These are phyloP conservation scores for Plectrocnemia conspersa DNA, from an alignment of 1,140 invertebrate species.

Conservation along the genomic window DNA sequence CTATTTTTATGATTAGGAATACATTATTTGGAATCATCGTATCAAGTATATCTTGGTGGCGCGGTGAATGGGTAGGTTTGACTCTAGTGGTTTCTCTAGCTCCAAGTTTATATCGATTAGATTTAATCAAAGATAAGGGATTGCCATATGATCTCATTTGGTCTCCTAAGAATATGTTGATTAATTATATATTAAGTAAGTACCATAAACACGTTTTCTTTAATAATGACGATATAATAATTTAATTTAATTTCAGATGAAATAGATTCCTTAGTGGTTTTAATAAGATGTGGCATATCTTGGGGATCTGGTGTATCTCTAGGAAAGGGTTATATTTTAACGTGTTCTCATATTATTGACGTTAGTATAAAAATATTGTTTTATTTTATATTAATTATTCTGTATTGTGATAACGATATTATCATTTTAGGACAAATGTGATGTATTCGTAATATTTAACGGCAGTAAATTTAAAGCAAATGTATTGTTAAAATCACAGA, in stretches of 20 bases:
- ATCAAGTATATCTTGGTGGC: conserved; percentile 56
- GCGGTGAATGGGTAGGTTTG: conserved; percentile 58
- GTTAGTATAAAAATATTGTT: conserved; percentile 39
- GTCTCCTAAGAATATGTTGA: background rate
- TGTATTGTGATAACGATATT: background rate
- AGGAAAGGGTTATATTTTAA: conserved; percentile 51
- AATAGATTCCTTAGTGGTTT: conserved; percentile 48
- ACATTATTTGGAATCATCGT: conserved; percentile 53
- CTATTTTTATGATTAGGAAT: conserved; percentile 32
- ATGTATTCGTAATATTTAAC: too few relatives aligned
- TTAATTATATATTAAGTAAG: conserved; percentile 9
- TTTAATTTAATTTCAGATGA: conserved; percentile 39
- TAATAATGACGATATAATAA: too few relatives aligned
- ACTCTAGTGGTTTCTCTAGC: conserved; percentile 52
- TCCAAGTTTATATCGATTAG: conserved; percentile 32
- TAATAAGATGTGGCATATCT: conserved; percentile 50
- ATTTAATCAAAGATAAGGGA: too few relatives aligned
- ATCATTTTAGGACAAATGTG: background rate
- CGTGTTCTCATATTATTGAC: conserved; percentile 54
- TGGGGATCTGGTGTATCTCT: conserved; percentile 56
- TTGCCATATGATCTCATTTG: too few relatives aligned
- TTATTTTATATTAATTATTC: background rate
- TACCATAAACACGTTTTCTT: too few relatives aligned
- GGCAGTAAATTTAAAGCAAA: too few relatives aligned
- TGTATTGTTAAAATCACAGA: conserved; percentile 42